phyloP scores from a whole-genome alignment of 2,888 invertebrate species.

The Tachina lurida region DNA sequence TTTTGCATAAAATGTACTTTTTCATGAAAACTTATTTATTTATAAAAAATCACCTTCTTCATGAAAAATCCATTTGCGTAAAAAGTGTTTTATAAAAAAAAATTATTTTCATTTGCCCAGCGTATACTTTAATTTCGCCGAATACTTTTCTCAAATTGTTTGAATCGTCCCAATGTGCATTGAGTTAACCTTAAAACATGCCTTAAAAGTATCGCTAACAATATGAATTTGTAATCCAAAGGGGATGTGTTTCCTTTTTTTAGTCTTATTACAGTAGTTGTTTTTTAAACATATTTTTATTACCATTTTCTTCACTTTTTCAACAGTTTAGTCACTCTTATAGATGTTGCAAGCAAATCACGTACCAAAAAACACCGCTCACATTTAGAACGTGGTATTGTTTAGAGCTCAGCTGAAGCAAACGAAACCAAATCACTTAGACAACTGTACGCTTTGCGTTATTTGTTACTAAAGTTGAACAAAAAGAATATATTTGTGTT shows the following conservation, averaged over 20 bases:
- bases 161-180: not conserved
- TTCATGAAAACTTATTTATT: too few species aligned
- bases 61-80: too few species aligned
- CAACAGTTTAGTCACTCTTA: slow-evolving; percentile 42
- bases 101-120: too few species aligned
- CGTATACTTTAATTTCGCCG: too few species aligned
- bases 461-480: not conserved
- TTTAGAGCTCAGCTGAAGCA: slow-evolving; percentile 43
- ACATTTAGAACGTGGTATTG: slow-evolving; percentile 70
- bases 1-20: too few species aligned
- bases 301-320: slow-evolving; percentile 11
- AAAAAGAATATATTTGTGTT: slow-evolving; percentile 7
- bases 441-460: slow-evolving; percentile 25
- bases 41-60: too few species aligned
- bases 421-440: slow-evolving; percentile 4
- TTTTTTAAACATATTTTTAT: not conserved
- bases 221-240: slow-evolving; percentile 55
- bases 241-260: slow-evolving; percentile 68
- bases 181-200: not conserved
- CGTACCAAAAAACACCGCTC: slow-evolving; percentile 70
- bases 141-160: too few species aligned
- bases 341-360: slow-evolving; percentile 69
- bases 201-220: not conserved
- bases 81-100: too few species aligned
- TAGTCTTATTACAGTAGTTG: slow-evolving; percentile 43